phyloP scores from a whole-genome alignment of 2,888 invertebrate genomes.

The Cordilura impudica region DNA sequence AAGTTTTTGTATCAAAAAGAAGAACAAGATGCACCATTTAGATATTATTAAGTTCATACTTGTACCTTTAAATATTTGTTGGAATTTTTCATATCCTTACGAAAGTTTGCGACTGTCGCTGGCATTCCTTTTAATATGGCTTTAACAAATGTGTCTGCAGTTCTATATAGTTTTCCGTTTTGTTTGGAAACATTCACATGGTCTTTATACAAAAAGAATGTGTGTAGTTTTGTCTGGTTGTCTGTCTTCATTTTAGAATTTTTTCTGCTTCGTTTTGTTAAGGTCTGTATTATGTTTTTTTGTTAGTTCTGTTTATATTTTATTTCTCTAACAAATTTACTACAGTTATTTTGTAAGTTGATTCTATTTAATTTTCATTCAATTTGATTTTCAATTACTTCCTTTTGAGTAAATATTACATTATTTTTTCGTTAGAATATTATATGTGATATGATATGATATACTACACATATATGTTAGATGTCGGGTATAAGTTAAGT shows the following conservation, averaged over 20 bases:
- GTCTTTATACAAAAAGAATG: background rate
- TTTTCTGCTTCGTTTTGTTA: slow-evolving; percentile 36
- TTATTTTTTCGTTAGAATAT: slow-evolving; percentile 15
- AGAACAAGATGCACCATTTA: slow-evolving; percentile 46
- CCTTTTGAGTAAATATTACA: slow-evolving; percentile 64
- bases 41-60: slow-evolving; percentile 53
- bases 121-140: background rate
- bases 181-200: slow-evolving; percentile 35
- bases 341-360: slow-evolving; percentile 61
- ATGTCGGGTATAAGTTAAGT: background rate
- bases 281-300: slow-evolving; percentile 17
- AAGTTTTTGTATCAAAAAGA: background rate
- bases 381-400: slow-evolving; percentile 70
- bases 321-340: slow-evolving; percentile 41
- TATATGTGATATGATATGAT: background rate
- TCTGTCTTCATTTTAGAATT: slow-evolving; percentile 21
- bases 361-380: slow-evolving; percentile 70
- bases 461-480: background rate
- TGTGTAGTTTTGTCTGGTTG: slow-evolving; percentile 6
- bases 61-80: slow-evolving; percentile 52
- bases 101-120: background rate
- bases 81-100: background rate
- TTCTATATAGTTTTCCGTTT: background rate
- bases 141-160: slow-evolving; percentile 60
- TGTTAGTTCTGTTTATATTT: slow-evolving; percentile 45